Evolutionary conservation across 2,113 vertebrate species (phyloP), one percentile per base, ranked within the genome.

Genomic region (Chloebia gouldiae): DNA sequence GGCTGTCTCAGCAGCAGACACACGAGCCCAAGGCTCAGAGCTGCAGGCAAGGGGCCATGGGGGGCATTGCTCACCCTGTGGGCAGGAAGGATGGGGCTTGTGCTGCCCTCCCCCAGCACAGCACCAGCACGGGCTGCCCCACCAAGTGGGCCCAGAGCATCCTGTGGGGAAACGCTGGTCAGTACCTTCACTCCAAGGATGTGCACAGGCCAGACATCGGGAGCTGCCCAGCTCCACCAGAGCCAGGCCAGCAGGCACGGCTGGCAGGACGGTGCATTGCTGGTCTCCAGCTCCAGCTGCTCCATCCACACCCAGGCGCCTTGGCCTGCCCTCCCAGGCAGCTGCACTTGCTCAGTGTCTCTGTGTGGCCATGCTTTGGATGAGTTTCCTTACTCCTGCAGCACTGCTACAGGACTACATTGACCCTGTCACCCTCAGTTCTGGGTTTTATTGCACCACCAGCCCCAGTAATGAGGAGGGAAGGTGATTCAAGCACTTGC

Each of bases 221-320:
- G 79, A 90, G 40, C n/a, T 87, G 85, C 44, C 9, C 44, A 15
- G 2, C 28, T 40, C 31, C 12, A 60, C 4, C 31, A 37, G 78
- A 7, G 18, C 33, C 23, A 4, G 69, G 30, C 49, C 63, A 53
- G 50, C 33, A 57, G 37, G 83, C 70, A 54, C 0, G 7, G 78
- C 73, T 0, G 0, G 39, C 79, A 64, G 49, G 83, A 60, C 0
- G 0, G 12, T 0, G 33, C 0, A 0, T 3, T 54, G 33, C 93
- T 47, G 54, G 11, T 73, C 61, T 69, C 68, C 90, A 69, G 92
- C 63, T 91, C 66, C 0, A 0, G 51, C 70, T 6, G 6, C 87
- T 81, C 0, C 0, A 50, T 51, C 85, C 94, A 84, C 11, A 4
- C 72, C 81, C 73, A 40, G 53, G 45, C 2, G 1, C 57, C 56